Evolutionary conservation across 2,113 vertebrate species (phyloP).

Genomic region (Lycaon pictus): DNA sequence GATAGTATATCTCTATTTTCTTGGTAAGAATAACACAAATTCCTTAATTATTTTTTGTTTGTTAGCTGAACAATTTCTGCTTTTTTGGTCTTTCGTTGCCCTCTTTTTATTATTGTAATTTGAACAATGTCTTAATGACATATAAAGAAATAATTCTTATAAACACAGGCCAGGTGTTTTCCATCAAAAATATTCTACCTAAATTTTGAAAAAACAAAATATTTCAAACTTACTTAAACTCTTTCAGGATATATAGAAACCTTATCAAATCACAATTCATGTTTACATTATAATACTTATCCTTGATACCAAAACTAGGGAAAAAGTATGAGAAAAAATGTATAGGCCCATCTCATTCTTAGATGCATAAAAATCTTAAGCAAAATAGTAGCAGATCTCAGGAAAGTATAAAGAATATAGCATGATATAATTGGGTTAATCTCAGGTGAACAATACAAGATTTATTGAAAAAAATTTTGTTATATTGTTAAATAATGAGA

Average conservation of each 20-base stretch:
- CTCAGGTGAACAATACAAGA: background rate
- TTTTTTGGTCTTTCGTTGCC: background rate
- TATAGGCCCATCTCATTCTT: background rate
- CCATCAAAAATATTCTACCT: background rate
- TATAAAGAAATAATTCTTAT: background rate
- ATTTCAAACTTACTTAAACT: background rate
- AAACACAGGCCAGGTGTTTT: background rate
- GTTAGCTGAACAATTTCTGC: background rate
- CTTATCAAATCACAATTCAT: background rate
- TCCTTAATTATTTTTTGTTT: background rate
- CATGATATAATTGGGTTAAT: background rate
- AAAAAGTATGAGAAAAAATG: background rate
- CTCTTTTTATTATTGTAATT: background rate
- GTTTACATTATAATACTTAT: background rate
- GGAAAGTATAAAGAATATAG: background rate
- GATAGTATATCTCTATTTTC: background rate
- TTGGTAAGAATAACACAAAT: background rate
- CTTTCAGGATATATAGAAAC: background rate
- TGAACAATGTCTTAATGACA: background rate
- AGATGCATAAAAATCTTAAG: background rate
- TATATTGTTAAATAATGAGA: background rate
- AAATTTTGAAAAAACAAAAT: background rate
- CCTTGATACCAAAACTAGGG: background rate
- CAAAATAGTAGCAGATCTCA: background rate
- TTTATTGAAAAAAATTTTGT: background rate